Conservation (phyloP, 2,113 vertebrate genomes). For the Leptobrachium leishanense region DNA sequence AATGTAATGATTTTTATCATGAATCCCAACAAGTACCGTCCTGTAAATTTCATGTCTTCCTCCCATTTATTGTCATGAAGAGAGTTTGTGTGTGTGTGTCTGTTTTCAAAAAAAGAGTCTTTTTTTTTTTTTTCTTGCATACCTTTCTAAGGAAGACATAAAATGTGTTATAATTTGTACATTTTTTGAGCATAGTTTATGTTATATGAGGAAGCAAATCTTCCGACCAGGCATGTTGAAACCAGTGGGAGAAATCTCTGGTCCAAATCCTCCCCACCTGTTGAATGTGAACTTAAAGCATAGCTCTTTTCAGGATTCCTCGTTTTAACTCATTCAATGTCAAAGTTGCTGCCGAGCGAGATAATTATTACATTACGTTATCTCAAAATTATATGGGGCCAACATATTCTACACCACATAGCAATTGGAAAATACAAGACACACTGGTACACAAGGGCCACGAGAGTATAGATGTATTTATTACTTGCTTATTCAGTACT, state of each 20-base stretch:
- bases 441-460: no score
- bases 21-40: neutral
- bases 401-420: no score
- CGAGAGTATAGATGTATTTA: no score
- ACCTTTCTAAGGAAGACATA: slow-evolving; percentile 38
- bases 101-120: slow-evolving; percentile 3
- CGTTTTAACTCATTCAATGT: slow-evolving; percentile 39
- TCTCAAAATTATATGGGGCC: no score
- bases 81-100: neutral
- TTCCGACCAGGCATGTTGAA: slow-evolving; percentile 40
- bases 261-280: slow-evolving; percentile 46
- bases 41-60: neutral
- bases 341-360: neutral
- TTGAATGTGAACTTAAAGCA: slow-evolving; percentile 47
- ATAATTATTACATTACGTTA: no score
- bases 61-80: neutral
- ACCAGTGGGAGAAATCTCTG: slow-evolving; percentile 42
- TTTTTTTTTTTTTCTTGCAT: slow-evolving; percentile 10
- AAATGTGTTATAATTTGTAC: slow-evolving; percentile 41
- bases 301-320: slow-evolving; percentile 37
- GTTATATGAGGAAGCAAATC: slow-evolving; percentile 43
- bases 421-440: no score
- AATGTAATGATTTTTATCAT: no score
- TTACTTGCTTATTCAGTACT: no score
- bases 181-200: slow-evolving; percentile 45